phyloP scores from a whole-genome alignment of 2,888 invertebrate genomes.

The Drosophila eohydei region DNA sequence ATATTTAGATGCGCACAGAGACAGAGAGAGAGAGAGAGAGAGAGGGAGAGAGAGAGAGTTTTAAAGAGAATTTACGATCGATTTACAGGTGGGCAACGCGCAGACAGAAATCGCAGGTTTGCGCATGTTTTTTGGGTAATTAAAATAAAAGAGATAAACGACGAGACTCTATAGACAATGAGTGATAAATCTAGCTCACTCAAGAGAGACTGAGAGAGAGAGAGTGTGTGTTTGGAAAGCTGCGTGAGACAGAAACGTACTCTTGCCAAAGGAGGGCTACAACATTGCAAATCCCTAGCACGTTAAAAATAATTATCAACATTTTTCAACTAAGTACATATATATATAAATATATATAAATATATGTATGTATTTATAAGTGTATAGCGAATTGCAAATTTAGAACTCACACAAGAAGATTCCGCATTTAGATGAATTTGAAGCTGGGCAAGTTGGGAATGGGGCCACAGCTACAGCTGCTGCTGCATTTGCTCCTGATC shows the following conservation, averaged over 20 bases:
- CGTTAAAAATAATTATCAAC: conserved; percentile 80
- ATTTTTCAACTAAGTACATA: conserved; percentile 61
- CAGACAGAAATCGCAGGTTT: conserved; percentile 43
- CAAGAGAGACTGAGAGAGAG: conserved; percentile 11
- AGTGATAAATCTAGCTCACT: conserved; percentile 25
- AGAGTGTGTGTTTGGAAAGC: conserved; percentile 1
- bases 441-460: conserved; percentile 69
- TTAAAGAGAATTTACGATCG: conserved; percentile 11
- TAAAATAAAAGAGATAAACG: conserved; percentile 23
- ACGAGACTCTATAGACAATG: not conserved
- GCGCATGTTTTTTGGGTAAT: conserved; percentile 74
- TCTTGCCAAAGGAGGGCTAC: conserved; percentile 28
- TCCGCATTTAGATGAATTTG: conserved; percentile 74
- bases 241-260: conserved; percentile 2
- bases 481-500: conserved; percentile 56
- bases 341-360: conserved; percentile 9
- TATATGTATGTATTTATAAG: conserved; percentile 7
- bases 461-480: conserved; percentile 63
- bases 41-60: conserved; percentile 17
- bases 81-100: conserved; percentile 70
- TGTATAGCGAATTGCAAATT: conserved; percentile 26
- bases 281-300: conserved; percentile 76
- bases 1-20: conserved; percentile 30
- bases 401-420: conserved; percentile 70
- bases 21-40: conserved; percentile 16